phyloP scores from a whole-genome alignment of 30 jellyfish, hydroid and myxozoan species.

The Turritopsis dohrnii region DNA sequence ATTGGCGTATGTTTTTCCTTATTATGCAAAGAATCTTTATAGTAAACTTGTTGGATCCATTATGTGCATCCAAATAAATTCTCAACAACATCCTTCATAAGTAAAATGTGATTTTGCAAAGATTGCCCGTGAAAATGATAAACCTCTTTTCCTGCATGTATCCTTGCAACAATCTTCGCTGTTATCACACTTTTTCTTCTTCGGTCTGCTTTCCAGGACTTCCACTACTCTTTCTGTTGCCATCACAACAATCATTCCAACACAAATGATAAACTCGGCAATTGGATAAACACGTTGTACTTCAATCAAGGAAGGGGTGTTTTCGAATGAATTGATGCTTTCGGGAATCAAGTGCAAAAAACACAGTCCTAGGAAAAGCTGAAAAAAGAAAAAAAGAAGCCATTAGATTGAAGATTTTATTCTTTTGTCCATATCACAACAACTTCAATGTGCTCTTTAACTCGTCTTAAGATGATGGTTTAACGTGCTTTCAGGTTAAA shows the following conservation, averaged over 20 bases:
- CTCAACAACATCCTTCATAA: no score
- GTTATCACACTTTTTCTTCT: not conserved
- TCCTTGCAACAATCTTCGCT: not conserved
- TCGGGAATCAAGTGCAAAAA: constrained; percentile 36
- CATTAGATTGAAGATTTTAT: not conserved
- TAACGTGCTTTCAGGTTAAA: no score
- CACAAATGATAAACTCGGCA: constrained; percentile 29
- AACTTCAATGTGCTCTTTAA: no score
- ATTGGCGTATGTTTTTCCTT: no score
- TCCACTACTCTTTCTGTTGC: constrained; percentile 15
- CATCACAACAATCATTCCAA: constrained; percentile 25
- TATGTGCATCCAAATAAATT: no score
- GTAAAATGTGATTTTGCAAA: no score
- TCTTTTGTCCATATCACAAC: no score
- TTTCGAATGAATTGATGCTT: not conserved
- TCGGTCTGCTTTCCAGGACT: constrained; percentile 3
- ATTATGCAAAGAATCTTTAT: no score
- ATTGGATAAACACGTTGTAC: constrained; percentile 16
- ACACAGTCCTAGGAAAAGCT: constrained; percentile 43
- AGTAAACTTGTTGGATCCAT: no score
- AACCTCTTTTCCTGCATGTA: not conserved
- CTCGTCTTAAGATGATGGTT: no score
- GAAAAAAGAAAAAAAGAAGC: not conserved
- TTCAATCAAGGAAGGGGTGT: not conserved
- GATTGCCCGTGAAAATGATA: not conserved